Conservation (phyloP, 2,888 invertebrate species). For the Caenorhabditis sp. region DNA sequence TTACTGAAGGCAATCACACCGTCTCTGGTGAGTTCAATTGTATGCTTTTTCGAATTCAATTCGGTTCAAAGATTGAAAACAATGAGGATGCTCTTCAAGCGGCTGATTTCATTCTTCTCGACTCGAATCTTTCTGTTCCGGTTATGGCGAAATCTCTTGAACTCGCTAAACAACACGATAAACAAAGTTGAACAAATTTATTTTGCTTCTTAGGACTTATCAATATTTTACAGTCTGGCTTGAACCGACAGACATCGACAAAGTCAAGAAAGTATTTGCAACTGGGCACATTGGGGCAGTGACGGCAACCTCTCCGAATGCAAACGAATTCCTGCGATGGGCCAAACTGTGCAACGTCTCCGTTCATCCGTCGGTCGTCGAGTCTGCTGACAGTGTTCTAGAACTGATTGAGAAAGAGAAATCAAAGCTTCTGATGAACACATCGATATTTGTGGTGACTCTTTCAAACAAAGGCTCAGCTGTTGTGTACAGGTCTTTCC, state of each 20-base stretch:
- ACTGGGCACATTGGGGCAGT: slow-evolving; percentile 55
- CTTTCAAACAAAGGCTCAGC: slow-evolving; percentile 60
- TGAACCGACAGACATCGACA: slow-evolving; percentile 81
- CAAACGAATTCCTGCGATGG: slow-evolving; percentile 64
- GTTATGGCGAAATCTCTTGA: slow-evolving; percentile 82
- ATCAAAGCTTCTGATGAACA: slow-evolving; percentile 33
- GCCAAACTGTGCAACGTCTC: slow-evolving; percentile 30
- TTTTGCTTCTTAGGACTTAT: too few relatives aligned
- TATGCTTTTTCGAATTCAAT: too few relatives aligned
- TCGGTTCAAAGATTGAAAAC: slow-evolving; percentile 83
- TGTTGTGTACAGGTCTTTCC: slow-evolving; percentile 55
- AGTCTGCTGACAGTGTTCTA: slow-evolving; percentile 31
- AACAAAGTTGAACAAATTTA: slow-evolving; percentile 50
- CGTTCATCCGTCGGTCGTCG: slow-evolving; percentile 25
- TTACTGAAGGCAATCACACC: slow-evolving; percentile 64
- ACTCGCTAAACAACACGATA: slow-evolving; percentile 60
- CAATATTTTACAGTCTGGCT: slow-evolving; percentile 80
- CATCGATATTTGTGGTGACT: slow-evolving; percentile 59
- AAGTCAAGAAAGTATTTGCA: slow-evolving; percentile 79
- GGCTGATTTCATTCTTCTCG: slow-evolving; percentile 87
- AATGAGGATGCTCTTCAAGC: slow-evolving; percentile 83
- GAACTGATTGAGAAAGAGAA: slow-evolving; percentile 40
- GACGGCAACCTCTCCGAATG: slow-evolving; percentile 67
- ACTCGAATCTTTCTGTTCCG: slow-evolving; percentile 87
- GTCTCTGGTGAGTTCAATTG: slow-evolving; percentile 49